phyloP scores from a whole-genome alignment of 2,888 invertebrate genomes.

The Euzetes globulus region DNA sequence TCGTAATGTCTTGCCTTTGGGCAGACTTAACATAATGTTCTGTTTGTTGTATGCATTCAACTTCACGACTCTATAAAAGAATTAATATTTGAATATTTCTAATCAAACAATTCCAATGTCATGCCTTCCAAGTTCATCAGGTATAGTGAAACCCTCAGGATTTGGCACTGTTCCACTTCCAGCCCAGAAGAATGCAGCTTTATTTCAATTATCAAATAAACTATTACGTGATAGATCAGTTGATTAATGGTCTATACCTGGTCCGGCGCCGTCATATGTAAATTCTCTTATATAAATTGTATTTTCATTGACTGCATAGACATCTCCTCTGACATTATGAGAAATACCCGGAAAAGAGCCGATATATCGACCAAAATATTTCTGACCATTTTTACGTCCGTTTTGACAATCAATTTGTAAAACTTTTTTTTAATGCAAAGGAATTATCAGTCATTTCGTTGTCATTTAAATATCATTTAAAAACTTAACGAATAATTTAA shows the following conservation, averaged over 20 bases:
- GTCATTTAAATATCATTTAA: background rate
- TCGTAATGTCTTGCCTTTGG: constrained; percentile 40
- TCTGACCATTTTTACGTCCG: constrained; percentile 1
- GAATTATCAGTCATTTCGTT: background rate
- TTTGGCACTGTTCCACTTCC: constrained; percentile 63
- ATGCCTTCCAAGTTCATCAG: constrained; percentile 77
- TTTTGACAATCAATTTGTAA: background rate
- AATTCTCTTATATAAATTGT: constrained; percentile 79
- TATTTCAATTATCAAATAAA: background rate
- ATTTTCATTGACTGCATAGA: constrained; percentile 78
- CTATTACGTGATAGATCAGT: too few relatives aligned
- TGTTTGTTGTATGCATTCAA: constrained; percentile 39
- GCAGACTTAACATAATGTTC: constrained; percentile 42
- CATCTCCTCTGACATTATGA: constrained; percentile 45
- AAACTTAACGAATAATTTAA: background rate
- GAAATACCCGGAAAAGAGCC: constrained; percentile 32
- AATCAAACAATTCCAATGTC: too few relatives aligned
- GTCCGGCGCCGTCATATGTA: constrained; percentile 82
- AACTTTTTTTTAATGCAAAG: background rate
- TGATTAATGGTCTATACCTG: too few relatives aligned
- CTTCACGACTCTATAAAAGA: constrained; percentile 23
- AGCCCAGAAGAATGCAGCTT: constrained; percentile 1
- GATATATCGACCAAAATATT: constrained; percentile 34
- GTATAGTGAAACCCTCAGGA: constrained; percentile 62
- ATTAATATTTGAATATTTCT: constrained; percentile 10